Base-by-base conservation (phyloP, 2,888 invertebrate species). In the Petrophora chlorosata region DNA sequence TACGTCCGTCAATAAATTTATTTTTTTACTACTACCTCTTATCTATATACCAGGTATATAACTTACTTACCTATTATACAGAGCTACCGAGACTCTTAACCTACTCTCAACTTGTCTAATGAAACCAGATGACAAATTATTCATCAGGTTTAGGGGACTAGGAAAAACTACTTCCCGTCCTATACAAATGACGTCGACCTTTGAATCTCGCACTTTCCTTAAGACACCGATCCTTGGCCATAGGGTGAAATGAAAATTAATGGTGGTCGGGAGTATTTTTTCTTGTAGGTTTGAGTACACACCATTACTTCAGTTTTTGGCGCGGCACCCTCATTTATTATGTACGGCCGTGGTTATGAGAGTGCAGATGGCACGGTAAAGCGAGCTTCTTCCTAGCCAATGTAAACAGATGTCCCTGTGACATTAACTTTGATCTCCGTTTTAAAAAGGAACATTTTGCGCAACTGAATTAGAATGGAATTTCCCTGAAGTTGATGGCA, bases 221-320 rank as follows among this genome's bases (percentile, higher is more conserved):
- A 82, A 84, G 85, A 81, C 83, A 79, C 76, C 84, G 79, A 79
- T 84, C 81, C 76, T 67, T 71, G 78, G 79, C 76, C 84, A 83
- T 83, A 79, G 72, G 76, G 70, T 68, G 78, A 84, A 89, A 90
- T 90, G 88, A 89, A 87, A 88, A 90, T 89, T 87, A 90, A 90
- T 90, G 86, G 76, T 75, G 61, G 79, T 64, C 74, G 74, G 70
- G 79, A 90, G 89, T 90, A 90, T 90, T 87, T 90, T 90, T 89
- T 87, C 89, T 81, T 89, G 89, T 89, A 71, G 84, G 82, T 87
- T 82, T 82, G 85, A 89, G 89, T 85, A 87, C 78, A 85, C 80
- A 85, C 85, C 85, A 88, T 90, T 89, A 79, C 75, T 88, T 85
- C 80, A 79, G 80, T 75, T 87, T 88, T 85, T 85, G 82, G 87